These are phyloP conservation scores for Drosophila nigrodunni DNA, from an alignment of 1,140 invertebrate genomes.

Conservation along the genomic window DNA sequence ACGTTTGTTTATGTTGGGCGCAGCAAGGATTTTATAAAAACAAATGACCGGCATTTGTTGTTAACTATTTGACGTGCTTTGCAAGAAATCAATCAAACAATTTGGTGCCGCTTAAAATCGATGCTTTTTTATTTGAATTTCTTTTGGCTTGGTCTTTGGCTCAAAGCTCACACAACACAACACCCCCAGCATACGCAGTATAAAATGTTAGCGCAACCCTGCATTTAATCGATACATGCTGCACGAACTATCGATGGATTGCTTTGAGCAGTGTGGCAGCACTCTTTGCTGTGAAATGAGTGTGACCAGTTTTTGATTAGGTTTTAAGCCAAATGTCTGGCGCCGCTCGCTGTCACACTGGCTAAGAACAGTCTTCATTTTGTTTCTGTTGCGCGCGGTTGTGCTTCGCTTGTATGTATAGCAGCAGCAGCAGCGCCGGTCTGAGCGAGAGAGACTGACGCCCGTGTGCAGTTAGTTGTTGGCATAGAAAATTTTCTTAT, in stretches of 20 bases:
- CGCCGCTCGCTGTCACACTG: constrained; percentile 25
- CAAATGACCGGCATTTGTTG: constrained; percentile 22
- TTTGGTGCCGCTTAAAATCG: constrained; percentile 22
- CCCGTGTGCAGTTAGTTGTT: constrained; percentile 52
- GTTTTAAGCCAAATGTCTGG: neutral
- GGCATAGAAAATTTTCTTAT: constrained; percentile 52
- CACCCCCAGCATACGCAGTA: neutral
- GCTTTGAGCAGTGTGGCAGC: neutral
- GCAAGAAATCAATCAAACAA: neutral
- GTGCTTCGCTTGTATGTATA: constrained; percentile 32
- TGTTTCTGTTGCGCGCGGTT: constrained; percentile 45
- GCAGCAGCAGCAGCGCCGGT: constrained; percentile 32
- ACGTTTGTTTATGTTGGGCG: neutral
- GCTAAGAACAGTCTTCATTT: constrained; percentile 42
- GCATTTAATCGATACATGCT: constrained; percentile 13
- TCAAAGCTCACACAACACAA: constrained; percentile 26
- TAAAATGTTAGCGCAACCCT: constrained; percentile 5
- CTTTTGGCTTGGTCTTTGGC: constrained; percentile 30
- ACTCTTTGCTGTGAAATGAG: neutral
- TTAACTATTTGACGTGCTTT: constrained; percentile 18
- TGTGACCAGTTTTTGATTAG: constrained; percentile 15
- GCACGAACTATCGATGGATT: neutral
- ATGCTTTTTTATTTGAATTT: constrained; percentile 33
- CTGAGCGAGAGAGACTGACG: constrained; percentile 48
- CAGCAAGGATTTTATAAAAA: constrained; percentile 18